Conservation (phyloP, 1,140 invertebrate species). For the Drosophila bocqueti region DNA sequence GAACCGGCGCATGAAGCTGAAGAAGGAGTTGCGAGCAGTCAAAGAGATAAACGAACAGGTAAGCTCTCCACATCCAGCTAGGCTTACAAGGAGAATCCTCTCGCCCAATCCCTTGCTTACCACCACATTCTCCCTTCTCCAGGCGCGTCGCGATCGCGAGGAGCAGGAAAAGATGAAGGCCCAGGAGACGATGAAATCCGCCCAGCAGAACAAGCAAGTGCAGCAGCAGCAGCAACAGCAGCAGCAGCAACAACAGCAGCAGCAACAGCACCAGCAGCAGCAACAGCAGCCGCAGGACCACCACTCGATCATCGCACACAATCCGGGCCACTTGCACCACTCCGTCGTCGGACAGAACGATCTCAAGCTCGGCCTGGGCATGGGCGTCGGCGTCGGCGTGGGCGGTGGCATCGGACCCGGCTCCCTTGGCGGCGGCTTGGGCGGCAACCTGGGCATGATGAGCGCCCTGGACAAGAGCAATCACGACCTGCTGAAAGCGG, state of each 20-base stretch:
- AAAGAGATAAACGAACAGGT: conserved; percentile 98
- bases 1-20: conserved; percentile 98
- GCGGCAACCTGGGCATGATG: conserved; percentile 85
- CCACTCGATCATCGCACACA: conserved; percentile 86
- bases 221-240: conserved; percentile 88
- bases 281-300: conserved; percentile 86
- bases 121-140: not conserved
- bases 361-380: conserved; percentile 82
- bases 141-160: conserved; percentile 92
- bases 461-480: conserved; percentile 87
- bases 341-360: conserved; percentile 84
- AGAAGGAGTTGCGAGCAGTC: conserved; percentile 96
- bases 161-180: conserved; percentile 96
- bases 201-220: conserved; percentile 88
- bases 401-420: conserved; percentile 68
- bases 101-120: not conserved
- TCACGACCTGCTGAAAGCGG: conserved; percentile 87
- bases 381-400: conserved; percentile 64
- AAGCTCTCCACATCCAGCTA: conserved; percentile 12
- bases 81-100: not conserved
- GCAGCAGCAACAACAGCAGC: conserved; percentile 87
- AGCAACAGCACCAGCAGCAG: conserved; percentile 88
- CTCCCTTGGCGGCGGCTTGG: conserved; percentile 70
- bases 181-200: conserved; percentile 94
- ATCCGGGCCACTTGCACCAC: conserved; percentile 83